A percentile compares a stretch with the other conserved stretches of the same genome.
These are phyloP conservation scores for Phenganax subtilis DNA, from an alignment of 92 coral and sea anemone species.

Conservation along the genomic window DNA sequence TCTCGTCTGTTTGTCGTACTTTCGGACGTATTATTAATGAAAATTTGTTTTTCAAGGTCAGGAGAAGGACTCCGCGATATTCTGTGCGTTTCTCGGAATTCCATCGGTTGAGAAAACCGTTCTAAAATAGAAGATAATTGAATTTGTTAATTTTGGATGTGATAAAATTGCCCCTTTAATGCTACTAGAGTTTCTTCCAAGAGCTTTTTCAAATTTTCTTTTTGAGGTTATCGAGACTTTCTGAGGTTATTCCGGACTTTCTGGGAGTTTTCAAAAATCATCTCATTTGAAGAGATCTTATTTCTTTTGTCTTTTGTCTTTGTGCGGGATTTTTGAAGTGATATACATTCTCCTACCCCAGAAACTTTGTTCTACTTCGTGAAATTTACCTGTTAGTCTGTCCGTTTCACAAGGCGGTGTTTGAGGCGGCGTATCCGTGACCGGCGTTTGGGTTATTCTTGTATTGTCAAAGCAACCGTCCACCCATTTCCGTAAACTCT, in stretches of 20 bases:
- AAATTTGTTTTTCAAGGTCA: background rate
- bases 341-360: background rate
- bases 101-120: background rate
- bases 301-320: too few species aligned
- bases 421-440: conserved; percentile 75
- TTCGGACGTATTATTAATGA: background rate
- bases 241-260: too few species aligned
- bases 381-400: conserved; percentile 15
- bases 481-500: conserved; percentile 95
- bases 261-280: too few species aligned
- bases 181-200: background rate
- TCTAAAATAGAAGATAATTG: background rate
- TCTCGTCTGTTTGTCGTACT: conserved; percentile 25
- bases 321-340: too few species aligned
- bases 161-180: background rate
- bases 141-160: background rate
- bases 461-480: conserved; percentile 90
- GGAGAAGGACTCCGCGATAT: conserved; percentile 8
- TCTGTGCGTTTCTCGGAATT: conserved; percentile 1
- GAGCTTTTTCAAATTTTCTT: background rate
- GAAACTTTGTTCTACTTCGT: background rate
- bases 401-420: conserved; percentile 58
- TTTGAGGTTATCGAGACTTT: background rate
- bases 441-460: conserved; percentile 41
- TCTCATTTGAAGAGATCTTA: too few species aligned